Conservation (phyloP, 2,888 invertebrate genomes). For the Hydriomena furcata region DNA sequence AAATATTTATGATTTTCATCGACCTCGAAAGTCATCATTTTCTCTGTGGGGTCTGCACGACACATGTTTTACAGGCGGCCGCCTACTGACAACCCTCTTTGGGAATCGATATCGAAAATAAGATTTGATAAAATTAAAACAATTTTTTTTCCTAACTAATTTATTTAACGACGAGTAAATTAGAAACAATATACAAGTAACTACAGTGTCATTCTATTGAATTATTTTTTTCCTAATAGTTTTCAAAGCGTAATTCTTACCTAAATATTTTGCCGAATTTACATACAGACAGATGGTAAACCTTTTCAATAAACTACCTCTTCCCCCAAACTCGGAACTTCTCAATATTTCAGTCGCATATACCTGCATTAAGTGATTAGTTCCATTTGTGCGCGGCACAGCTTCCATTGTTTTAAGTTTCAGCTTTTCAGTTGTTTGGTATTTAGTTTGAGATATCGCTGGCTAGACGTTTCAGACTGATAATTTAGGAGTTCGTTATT, state of each 20-base stretch:
- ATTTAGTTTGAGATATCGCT: slow-evolving; percentile 21
- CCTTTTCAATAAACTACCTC: slow-evolving; percentile 44
- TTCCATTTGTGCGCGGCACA: slow-evolving; percentile 76
- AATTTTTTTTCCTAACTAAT: too few relatives aligned
- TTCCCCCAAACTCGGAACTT: slow-evolving; percentile 51
- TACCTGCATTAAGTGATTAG: slow-evolving; percentile 78
- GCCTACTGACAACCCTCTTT: too few relatives aligned
- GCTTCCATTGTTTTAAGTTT: slow-evolving; percentile 49
- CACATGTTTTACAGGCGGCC: too few relatives aligned
- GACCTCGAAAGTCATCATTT: too few relatives aligned
- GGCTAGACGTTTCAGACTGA: slow-evolving; percentile 16
- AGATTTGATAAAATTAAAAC: too few relatives aligned
- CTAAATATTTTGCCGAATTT: background rate
- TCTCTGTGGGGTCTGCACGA: too few relatives aligned
- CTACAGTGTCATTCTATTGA: too few relatives aligned
- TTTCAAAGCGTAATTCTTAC: background rate
- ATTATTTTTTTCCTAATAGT: too few relatives aligned
- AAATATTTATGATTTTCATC: too few relatives aligned
- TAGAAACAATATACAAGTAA: too few relatives aligned
- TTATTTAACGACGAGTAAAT: too few relatives aligned
- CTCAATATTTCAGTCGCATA: slow-evolving; percentile 67
- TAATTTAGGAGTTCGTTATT: slow-evolving; percentile 7
- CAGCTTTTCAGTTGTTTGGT: slow-evolving; percentile 43
- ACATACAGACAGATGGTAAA: slow-evolving; percentile 36
- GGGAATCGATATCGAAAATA: too few relatives aligned